Conservation (phyloP, 2,888 invertebrate species). For the Oscheius myriophilus region DNA sequence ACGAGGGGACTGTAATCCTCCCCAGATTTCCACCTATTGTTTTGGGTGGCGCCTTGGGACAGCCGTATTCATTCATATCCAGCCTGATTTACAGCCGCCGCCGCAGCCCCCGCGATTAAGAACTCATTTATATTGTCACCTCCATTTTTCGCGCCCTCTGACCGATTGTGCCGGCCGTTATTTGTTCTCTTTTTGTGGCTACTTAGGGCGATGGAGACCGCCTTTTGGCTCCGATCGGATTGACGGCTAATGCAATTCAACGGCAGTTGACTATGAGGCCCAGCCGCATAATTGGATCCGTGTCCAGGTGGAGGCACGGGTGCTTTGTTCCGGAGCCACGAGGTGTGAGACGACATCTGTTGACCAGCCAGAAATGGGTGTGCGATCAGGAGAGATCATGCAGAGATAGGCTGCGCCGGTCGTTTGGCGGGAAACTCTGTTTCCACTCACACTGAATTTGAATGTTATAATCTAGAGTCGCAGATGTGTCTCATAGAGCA, state of each 20-base stretch:
- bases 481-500: neutral
- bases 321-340: no score
- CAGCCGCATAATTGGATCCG: constrained; percentile 23
- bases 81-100: constrained; percentile 19
- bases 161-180: no score
- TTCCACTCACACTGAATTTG: neutral
- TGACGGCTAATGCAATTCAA: constrained; percentile 22
- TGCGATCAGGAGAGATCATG: no score
- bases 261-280: constrained; percentile 24
- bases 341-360: no score
- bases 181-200: no score
- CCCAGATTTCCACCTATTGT: no score
- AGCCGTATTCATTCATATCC: constrained; percentile 29
- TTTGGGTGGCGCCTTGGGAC: neutral
- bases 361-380: no score
- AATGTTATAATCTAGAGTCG: neutral
- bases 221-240: no score
- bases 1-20: no score
- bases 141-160: no score
- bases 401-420: no score
- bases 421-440: neutral
- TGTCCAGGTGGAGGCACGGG: constrained; percentile 21
- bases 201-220: no score
- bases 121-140: constrained; percentile 19
- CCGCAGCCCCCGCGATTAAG: constrained; percentile 17